Evolutionary conservation across 2,113 vertebrate species (phyloP).

Genomic region (Tetrax tetrax): DNA sequence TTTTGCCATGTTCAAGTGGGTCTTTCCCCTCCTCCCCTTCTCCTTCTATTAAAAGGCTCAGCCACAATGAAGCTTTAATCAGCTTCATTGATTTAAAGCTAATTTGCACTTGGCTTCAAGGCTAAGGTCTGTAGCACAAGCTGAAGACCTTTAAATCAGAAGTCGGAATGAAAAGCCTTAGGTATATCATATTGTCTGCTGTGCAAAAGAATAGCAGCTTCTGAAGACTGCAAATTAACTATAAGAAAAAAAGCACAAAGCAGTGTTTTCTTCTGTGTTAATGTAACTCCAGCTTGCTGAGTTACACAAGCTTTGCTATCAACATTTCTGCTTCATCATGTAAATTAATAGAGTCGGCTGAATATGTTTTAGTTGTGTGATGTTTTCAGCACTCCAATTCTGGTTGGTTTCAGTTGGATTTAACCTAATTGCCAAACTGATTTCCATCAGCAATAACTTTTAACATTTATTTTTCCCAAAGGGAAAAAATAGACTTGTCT

Average conservation of each 20-base stretch:
- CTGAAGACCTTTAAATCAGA: slow-evolving; percentile 81
- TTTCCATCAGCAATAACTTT: slow-evolving; percentile 77
- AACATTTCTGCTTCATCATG: slow-evolving; percentile 69
- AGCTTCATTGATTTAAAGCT: slow-evolving; percentile 87
- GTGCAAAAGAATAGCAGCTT: slow-evolving; percentile 69
- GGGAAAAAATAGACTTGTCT: slow-evolving; percentile 67
- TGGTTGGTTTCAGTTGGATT: slow-evolving; percentile 72
- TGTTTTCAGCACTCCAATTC: slow-evolving; percentile 64
- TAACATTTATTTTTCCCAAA: slow-evolving; percentile 78
- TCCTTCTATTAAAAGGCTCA: slow-evolving; percentile 72
- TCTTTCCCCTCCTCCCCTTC: slow-evolving; percentile 25
- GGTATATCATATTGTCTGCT: slow-evolving; percentile 77
- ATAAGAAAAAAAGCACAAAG: slow-evolving; percentile 59
- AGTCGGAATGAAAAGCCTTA: slow-evolving; percentile 76
- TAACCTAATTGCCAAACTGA: slow-evolving; percentile 77
- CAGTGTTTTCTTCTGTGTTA: slow-evolving; percentile 58
- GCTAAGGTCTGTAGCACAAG: slow-evolving; percentile 79
- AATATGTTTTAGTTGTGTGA: slow-evolving; percentile 62
- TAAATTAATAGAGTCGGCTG: slow-evolving; percentile 62
- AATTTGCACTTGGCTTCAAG: slow-evolving; percentile 86
- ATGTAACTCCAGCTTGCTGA: slow-evolving; percentile 59
- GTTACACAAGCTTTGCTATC: slow-evolving; percentile 56
- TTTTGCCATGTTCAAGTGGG: slow-evolving; percentile 78
- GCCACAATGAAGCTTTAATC: slow-evolving; percentile 83
- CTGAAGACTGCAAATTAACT: slow-evolving; percentile 74